Base-by-base conservation (phyloP, 92 coral and sea anemone genomes). In the Siderastrea radians region DNA sequence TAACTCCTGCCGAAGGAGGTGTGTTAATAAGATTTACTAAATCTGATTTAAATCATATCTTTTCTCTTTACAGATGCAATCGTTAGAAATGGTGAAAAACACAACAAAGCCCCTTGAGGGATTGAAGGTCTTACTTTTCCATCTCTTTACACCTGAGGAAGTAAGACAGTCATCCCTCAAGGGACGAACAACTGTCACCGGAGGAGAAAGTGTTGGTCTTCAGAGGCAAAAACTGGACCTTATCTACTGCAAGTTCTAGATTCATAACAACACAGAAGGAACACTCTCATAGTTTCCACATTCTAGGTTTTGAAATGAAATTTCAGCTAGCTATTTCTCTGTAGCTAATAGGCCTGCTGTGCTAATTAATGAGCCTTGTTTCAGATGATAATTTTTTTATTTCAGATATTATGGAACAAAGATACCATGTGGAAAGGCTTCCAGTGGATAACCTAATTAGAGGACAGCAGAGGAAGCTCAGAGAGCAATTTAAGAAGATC, bases 71-170 rank as follows among this genome's bases (percentile, higher is more conserved):
- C 82, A 78, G 82, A 78, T 4, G 58, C 82, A 78, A 47, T 48
- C 61, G 82, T 45, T 45, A 43, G 72, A 82, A 76, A 75, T 82
- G 80, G 58, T 61, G 0, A 64, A 26, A 5, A 89, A 78, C 63
- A 77, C 92, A 17, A 84, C 80, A 63, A 83, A 79, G 74, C 89
- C 93, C 80, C 78, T 77, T 69, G 89, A 89, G 81, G 89, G 84
- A 66, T 82, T 89, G 61, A 89, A 89, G 70, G 38, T 65, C 38
- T 70, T 84, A 57, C 84, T 89, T 53, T 76, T 44, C 47, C 14
- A 68, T 43, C 85, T 83, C 49, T 89, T 83, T 69, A 89, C 79
- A 5, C 74, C 62, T 4, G 92, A 89, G 6, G 92, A 66, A 68
- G 67, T 83, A 51, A 77, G 88, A 68, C 65, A 66, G 47, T 89